Conservation (phyloP, 2,797 vertebrate species). For the Onychomys torridus region DNA sequence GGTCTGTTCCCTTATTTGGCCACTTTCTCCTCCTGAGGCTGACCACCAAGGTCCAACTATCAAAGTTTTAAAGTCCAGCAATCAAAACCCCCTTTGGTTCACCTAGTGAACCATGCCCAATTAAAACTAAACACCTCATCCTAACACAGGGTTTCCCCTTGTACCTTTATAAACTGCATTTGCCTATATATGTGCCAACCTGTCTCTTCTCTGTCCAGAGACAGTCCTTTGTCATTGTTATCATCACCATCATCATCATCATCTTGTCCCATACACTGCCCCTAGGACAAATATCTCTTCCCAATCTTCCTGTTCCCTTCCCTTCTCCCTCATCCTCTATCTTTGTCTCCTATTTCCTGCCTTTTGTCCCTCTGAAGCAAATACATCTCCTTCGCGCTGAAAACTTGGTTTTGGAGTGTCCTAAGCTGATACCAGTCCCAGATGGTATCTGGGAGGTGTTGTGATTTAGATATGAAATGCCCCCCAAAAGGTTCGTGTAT, state of each 20-base stretch:
- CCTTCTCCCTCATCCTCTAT: neutral
- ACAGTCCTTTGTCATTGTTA: neutral
- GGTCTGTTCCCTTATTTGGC: neutral
- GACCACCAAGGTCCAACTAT: neutral
- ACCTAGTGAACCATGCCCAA: neutral
- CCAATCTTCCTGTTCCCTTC: neutral
- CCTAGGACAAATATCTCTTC: neutral
- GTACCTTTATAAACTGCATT: neutral
- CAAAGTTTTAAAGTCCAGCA: neutral
- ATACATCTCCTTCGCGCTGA: no score
- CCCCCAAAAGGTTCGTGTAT: neutral
- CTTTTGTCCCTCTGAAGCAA: neutral
- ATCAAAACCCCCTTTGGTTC: neutral
- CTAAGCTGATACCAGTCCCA: neutral
- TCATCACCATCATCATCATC: no score
- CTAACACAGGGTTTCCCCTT: neutral
- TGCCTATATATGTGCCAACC: neutral
- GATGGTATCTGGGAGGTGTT: neutral
- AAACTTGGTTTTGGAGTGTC: no score
- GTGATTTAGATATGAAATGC: neutral
- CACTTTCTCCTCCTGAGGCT: neutral
- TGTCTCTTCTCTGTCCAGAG: neutral
- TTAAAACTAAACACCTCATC: neutral
- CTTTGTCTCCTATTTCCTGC: neutral
- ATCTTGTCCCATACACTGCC: neutral